These are phyloP conservation scores for Nomada ferruginata DNA, from an alignment of 2,888 invertebrate species.

Conservation along the genomic window DNA sequence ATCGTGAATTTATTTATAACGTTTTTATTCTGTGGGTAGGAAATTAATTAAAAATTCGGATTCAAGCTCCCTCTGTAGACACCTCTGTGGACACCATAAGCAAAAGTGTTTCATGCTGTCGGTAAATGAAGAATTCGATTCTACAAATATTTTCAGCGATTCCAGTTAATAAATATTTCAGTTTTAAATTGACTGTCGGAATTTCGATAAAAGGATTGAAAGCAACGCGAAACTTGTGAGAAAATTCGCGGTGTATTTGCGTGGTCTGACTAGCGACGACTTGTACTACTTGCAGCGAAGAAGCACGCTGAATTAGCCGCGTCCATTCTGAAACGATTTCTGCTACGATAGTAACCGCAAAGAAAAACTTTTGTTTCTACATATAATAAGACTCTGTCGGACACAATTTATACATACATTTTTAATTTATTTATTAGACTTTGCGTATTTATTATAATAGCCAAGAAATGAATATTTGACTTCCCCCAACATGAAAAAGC, in stretches of 20 bases:
- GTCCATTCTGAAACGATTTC: not conserved
- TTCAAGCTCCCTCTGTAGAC: constrained; percentile 60
- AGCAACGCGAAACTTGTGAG: no score
- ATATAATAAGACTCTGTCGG: no score
- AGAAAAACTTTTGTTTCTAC: no score
- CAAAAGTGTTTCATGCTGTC: constrained; percentile 49
- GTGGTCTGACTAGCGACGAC: constrained; percentile 37
- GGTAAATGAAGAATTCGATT: constrained; percentile 51
- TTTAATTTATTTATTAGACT: no score
- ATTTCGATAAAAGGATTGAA: no score
- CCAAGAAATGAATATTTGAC: no score
- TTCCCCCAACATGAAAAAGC: no score
- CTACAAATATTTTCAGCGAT: not conserved
- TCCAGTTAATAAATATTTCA: not conserved
- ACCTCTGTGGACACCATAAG: constrained; percentile 49
- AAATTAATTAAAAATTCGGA: constrained; percentile 45
- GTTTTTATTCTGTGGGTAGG: not conserved
- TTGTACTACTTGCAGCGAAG: constrained; percentile 53
- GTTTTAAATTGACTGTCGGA: no score
- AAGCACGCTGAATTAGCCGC: constrained; percentile 4
- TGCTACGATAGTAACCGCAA: not conserved
- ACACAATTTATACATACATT: no score
- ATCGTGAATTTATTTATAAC: not conserved
- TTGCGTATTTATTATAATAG: no score
- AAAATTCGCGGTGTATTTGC: not conserved